Percentiles rank a stretch among this genome's conserved stretches.
Conservation (phyloP, 2,888 invertebrate genomes). For the Lathronympha strigana region DNA sequence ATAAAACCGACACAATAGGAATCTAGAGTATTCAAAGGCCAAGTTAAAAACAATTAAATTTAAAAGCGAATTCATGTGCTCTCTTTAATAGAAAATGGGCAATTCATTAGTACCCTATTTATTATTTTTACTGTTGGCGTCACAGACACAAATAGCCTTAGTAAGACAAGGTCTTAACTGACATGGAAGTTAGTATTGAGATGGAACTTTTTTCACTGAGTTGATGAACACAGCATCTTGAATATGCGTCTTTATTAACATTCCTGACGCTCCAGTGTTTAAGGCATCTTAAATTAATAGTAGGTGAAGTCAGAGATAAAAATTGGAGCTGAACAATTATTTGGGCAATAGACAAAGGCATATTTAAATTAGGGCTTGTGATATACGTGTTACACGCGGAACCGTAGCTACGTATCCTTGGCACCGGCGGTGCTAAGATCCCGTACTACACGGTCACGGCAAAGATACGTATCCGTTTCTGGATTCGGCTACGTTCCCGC, state of each 20-base stretch:
- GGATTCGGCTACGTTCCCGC: no score
- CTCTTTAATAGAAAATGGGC: slow-evolving; percentile 32
- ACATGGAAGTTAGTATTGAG: not conserved
- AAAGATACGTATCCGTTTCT: no score
- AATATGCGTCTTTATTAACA: slow-evolving; percentile 33
- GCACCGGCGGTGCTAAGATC: no score
- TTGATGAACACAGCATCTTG: slow-evolving; percentile 2
- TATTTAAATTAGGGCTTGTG: no score
- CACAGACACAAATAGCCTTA: not conserved
- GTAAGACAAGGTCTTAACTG: not conserved
- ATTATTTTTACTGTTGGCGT: slow-evolving; percentile 40
- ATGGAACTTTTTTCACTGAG: not conserved
- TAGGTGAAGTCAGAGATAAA: not conserved
- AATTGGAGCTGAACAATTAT: not conserved
- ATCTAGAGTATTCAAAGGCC: slow-evolving; percentile 23
- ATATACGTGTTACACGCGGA: no score
- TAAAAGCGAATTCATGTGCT: slow-evolving; percentile 39
- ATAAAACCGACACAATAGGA: slow-evolving; percentile 7
- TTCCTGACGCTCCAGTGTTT: slow-evolving; percentile 23
- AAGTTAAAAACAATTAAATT: slow-evolving; percentile 34
- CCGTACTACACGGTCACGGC: no score
- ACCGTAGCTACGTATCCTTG: no score
- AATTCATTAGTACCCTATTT: slow-evolving; percentile 34
- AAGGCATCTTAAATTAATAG: slow-evolving; percentile 16
- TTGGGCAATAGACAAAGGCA: not conserved